Evolutionary conservation across 2,797 vertebrate species (phyloP).

Genomic region (Enteromius treurensis): DNA sequence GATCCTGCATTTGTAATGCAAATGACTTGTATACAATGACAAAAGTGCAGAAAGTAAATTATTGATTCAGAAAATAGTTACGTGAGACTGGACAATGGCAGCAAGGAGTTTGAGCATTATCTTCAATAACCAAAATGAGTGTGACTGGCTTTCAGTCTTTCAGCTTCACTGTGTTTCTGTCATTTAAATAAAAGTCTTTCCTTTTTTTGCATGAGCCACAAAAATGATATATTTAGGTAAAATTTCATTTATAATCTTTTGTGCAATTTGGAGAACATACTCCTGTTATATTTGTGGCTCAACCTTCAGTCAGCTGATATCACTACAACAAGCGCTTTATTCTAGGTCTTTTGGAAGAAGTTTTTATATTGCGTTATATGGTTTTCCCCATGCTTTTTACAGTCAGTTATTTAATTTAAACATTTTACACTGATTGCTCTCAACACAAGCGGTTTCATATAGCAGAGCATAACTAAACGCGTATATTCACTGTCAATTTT

Average conservation of each 20-base stretch:
- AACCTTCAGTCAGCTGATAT: background rate
- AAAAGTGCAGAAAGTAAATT: background rate
- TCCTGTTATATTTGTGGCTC: background rate
- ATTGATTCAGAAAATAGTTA: background rate
- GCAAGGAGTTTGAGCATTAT: background rate
- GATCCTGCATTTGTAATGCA: background rate
- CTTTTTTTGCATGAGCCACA: background rate
- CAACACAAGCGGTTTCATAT: background rate
- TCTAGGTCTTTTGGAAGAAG: background rate
- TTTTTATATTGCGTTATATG: background rate
- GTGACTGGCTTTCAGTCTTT: background rate
- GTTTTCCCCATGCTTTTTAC: background rate
- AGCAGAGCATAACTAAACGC: background rate
- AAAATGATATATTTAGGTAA: background rate
- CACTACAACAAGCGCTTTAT: background rate
- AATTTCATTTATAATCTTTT: background rate
- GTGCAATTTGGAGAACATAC: background rate
- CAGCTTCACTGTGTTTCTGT: slow-evolving; percentile 1
- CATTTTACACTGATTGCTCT: background rate
- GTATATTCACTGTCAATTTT: background rate
- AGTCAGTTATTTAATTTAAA: background rate
- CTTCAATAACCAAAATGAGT: slow-evolving; percentile 16
- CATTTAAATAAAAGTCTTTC: background rate
- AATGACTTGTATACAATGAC: background rate
- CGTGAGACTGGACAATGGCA: background rate